phyloP scores from a whole-genome alignment of 1,140 invertebrate species.

The Ruditapes philippinarum region DNA sequence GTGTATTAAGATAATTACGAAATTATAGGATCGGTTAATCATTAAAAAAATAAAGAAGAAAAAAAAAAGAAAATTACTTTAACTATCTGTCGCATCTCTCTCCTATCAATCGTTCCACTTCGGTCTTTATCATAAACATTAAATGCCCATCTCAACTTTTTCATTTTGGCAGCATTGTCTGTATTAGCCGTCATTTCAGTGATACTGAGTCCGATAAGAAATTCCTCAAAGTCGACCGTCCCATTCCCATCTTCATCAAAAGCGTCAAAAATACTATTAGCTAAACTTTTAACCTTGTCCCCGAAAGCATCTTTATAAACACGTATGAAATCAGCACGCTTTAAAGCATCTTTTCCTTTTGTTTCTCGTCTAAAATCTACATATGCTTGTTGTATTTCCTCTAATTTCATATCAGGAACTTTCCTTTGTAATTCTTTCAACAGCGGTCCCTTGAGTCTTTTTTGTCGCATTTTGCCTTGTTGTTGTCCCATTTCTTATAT shows the following conservation, averaged over 20 bases:
- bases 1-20: too few species aligned
- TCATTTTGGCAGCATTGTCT: not conserved
- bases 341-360: not conserved
- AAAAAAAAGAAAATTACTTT: too few species aligned
- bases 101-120: conserved; percentile 51
- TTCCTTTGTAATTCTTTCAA: conserved; percentile 33
- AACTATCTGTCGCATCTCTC: conserved; percentile 53
- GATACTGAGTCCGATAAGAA: conserved; percentile 41
- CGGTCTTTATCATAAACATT: conserved; percentile 61
- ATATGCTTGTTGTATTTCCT: conserved; percentile 34
- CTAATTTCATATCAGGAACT: conserved; percentile 51
- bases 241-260: conserved; percentile 53
- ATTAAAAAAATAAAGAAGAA: too few species aligned
- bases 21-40: too few species aligned
- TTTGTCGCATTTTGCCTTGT: not conserved
- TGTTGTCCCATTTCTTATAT: conserved; percentile 40
- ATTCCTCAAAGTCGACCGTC: conserved; percentile 51
- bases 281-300: not conserved
- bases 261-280: conserved; percentile 29
- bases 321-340: conserved; percentile 27
- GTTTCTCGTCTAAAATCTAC: conserved; percentile 26
- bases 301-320: conserved; percentile 54
- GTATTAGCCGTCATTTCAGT: conserved; percentile 23
- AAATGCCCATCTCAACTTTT: conserved; percentile 47
- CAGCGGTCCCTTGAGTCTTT: conserved; percentile 10